Conservation (phyloP, 2,113 vertebrate species). For the Axis porcinus region DNA sequence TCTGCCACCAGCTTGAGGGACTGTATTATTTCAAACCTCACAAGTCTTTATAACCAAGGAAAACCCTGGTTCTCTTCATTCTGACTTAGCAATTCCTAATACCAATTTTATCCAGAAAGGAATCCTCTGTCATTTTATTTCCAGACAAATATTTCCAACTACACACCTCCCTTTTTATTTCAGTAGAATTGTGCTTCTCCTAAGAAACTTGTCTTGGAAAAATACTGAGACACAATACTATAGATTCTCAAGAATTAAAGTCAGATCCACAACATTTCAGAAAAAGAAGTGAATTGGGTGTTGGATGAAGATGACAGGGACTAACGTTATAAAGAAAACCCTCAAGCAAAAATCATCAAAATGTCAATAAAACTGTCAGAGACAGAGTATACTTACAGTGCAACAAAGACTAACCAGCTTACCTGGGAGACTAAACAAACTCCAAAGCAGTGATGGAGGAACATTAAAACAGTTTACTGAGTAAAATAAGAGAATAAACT, state of each 20-base stretch:
- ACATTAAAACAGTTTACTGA: rapidly evolving
- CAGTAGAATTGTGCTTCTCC: neutral
- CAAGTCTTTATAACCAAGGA: neutral
- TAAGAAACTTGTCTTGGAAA: neutral
- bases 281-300: neutral
- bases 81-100: too few species aligned
- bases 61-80: too few species aligned
- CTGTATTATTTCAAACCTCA: neutral
- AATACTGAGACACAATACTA: neutral
- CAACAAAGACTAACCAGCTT: neutral
- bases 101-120: neutral
- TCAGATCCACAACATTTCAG: neutral
- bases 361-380: neutral
- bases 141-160: rapidly evolving
- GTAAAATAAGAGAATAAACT: neutral
- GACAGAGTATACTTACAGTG: neutral
- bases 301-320: too few species aligned
- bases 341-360: neutral
- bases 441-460: neutral
- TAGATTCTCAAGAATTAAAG: neutral
- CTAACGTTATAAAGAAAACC: neutral
- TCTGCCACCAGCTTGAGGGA: neutral
- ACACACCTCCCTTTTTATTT: neutral
- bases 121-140: neutral
- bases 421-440: neutral